phyloP scores from a whole-genome alignment of 2,113 vertebrate species.

The Panurus biarmicus region DNA sequence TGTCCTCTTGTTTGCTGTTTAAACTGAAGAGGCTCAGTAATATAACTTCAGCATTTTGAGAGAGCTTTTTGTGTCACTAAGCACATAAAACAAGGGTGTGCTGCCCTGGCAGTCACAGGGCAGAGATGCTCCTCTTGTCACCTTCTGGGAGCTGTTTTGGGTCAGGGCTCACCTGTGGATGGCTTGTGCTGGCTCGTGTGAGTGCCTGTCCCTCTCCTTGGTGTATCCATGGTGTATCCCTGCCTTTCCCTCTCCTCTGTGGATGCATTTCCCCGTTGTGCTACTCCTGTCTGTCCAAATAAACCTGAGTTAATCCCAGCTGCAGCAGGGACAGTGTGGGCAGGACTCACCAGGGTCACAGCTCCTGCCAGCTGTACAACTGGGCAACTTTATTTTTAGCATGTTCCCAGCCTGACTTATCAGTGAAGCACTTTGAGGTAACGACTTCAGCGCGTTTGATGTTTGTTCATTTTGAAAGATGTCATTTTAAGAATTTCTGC shows the following conservation, averaged over 20 bases:
- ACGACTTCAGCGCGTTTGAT: slow-evolving; percentile 57
- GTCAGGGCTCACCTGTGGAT: not conserved
- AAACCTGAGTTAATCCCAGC: not conserved
- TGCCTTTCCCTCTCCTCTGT: rapidly evolving
- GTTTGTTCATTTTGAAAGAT: slow-evolving; percentile 74
- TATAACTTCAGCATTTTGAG: not conserved
- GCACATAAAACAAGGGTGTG: not conserved
- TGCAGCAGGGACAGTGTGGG: not conserved
- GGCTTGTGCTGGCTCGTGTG: not conserved
- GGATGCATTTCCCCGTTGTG: not conserved
- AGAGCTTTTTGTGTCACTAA: not conserved
- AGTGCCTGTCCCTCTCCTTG: not conserved
- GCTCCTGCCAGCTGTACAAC: not conserved
- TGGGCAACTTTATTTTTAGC: slow-evolving; percentile 66
- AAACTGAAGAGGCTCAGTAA: not conserved
- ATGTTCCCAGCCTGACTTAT: slow-evolving; percentile 51
- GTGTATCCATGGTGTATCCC: rapidly evolving
- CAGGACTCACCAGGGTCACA: not conserved
- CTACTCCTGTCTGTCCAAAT: not conserved
- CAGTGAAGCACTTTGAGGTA: slow-evolving; percentile 67
- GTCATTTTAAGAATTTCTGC: slow-evolving; percentile 76
- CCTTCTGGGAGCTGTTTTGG: not conserved
- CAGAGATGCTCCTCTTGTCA: not conserved
- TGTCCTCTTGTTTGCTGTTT: not conserved
- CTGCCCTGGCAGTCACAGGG: not conserved